These are phyloP conservation scores for Paradisaea rubra DNA, from an alignment of 2,113 vertebrate genomes.

Conservation along the genomic window DNA sequence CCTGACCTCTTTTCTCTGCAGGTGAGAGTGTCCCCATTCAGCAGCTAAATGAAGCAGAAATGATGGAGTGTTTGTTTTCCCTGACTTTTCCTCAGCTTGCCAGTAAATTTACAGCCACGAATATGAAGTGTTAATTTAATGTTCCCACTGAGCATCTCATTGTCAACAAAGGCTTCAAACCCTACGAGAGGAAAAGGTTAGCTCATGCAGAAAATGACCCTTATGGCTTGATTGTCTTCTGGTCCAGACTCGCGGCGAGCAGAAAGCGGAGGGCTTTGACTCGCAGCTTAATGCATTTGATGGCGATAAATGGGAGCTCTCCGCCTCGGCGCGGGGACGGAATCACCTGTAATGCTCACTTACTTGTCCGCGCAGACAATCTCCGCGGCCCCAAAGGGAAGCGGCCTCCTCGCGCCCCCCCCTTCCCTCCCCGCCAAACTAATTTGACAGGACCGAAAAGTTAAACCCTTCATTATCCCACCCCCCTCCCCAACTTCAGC, in stretches of 20 bases:
- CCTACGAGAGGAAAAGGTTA: constrained; percentile 75
- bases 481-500: constrained; percentile 67
- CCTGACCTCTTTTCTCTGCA: constrained; percentile 75
- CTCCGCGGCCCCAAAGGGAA: constrained; percentile 16
- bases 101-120: constrained; percentile 77
- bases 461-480: constrained; percentile 73
- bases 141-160: constrained; percentile 83
- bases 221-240: constrained; percentile 86
- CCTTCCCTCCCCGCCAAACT: constrained; percentile 49
- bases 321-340: constrained; percentile 55
- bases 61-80: constrained; percentile 88
- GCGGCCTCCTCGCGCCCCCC: constrained; percentile 28
- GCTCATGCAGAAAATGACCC: constrained; percentile 89
- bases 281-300: constrained; percentile 64
- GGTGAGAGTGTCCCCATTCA: constrained; percentile 80
- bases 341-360: constrained; percentile 64
- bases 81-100: constrained; percentile 77
- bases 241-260: constrained; percentile 73
- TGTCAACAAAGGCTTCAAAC: constrained; percentile 77
- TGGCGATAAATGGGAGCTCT: constrained; percentile 72
- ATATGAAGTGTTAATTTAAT: constrained; percentile 86
- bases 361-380: constrained; percentile 31
- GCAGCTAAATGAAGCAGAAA: constrained; percentile 84
- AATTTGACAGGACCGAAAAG: constrained; percentile 73
- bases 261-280: constrained; percentile 73